Conservation (phyloP, 2,888 invertebrate species). For the Pinctada fucata region DNA sequence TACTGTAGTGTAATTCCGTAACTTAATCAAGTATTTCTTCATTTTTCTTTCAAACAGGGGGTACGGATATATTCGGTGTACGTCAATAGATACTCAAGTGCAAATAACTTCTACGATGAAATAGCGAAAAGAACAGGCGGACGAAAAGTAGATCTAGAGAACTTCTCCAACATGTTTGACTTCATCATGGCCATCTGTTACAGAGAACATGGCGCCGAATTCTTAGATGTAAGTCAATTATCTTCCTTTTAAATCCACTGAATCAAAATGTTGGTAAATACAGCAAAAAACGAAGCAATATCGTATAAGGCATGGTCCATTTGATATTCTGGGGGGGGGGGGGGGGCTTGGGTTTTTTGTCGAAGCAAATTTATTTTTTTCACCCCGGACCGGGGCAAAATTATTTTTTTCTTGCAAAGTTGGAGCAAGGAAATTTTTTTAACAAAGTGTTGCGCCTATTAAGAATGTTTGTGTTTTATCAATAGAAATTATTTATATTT, state of each 20-base stretch:
- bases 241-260: background rate
- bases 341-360: too few relatives aligned
- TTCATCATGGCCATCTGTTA: constrained; percentile 74
- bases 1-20: too few relatives aligned
- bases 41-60: constrained; percentile 45
- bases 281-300: background rate
- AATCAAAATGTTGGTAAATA: background rate
- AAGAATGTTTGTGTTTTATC: too few relatives aligned
- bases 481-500: too few relatives aligned
- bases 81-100: constrained; percentile 32
- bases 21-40: too few relatives aligned
- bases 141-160: constrained; percentile 61
- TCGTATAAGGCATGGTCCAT: too few relatives aligned
- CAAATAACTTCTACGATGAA: constrained; percentile 59
- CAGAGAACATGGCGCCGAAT: constrained; percentile 63
- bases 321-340: too few relatives aligned
- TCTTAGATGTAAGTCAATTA: constrained; percentile 49
- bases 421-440: too few relatives aligned
- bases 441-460: too few relatives aligned
- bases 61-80: constrained; percentile 62
- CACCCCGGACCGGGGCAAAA: too few relatives aligned
- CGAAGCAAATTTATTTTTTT: too few relatives aligned
- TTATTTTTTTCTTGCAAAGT: too few relatives aligned
- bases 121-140: constrained; percentile 65
- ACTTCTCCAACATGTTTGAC: constrained; percentile 69